Evolutionary conservation across 37 sponge, comb jelly and placozoan species (phyloP).

Genomic region (Halisarca cf. caerulea): DNA sequence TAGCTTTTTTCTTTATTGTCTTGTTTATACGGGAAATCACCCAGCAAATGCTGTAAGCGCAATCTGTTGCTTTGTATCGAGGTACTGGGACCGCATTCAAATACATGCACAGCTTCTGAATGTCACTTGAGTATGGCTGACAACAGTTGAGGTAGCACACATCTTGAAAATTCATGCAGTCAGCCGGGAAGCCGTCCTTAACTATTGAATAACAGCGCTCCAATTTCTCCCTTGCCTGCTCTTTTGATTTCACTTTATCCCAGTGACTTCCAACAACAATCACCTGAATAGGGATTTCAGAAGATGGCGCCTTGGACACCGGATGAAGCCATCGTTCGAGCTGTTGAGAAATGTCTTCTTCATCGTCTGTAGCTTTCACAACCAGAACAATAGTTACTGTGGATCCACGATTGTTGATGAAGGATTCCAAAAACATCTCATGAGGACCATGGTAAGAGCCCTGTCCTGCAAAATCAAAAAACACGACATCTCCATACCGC

Average conservation of each 20-base stretch:
- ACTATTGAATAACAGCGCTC: background rate
- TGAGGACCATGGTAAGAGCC: constrained; percentile 19
- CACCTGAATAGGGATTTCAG: background rate
- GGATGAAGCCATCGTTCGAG: constrained; percentile 19
- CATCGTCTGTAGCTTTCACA: constrained; percentile 7
- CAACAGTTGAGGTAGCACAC: background rate
- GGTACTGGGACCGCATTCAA: background rate
- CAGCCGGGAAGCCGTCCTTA: no score
- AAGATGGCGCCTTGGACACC: background rate
- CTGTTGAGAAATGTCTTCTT: constrained; percentile 3
- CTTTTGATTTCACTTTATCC: constrained; percentile 1
- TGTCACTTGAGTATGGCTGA: background rate
- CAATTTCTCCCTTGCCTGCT: background rate
- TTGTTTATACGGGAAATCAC: background rate
- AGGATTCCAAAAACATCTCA: constrained; percentile 1
- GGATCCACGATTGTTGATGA: background rate
- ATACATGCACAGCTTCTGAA: background rate
- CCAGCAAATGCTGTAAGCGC: background rate
- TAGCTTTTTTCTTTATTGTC: background rate
- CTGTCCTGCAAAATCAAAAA: constrained; percentile 31
- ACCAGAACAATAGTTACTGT: background rate
- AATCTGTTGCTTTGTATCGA: background rate
- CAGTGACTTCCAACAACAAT: background rate
- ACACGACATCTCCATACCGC: constrained; percentile 4
- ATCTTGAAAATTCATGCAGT: background rate